These are phyloP conservation scores for Perca schrenkii DNA, from an alignment of 2,113 vertebrate species.

Conservation along the genomic window DNA sequence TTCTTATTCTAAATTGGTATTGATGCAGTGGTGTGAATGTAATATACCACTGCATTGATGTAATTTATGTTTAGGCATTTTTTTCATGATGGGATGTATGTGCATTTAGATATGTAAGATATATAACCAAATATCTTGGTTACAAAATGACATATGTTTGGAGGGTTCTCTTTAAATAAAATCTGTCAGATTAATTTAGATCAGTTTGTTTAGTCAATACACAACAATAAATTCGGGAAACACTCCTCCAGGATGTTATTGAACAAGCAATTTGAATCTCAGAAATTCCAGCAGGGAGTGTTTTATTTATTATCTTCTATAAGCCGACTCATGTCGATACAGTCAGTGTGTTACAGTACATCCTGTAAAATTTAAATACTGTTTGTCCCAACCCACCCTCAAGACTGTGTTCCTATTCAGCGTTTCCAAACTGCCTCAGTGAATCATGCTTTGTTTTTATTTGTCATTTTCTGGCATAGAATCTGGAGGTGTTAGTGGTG, in stretches of 20 bases:
- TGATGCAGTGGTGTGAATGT: constrained; percentile 42
- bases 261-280: constrained; percentile 57
- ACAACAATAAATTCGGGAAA: constrained; percentile 59
- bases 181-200: constrained; percentile 45
- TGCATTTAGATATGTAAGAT: constrained; percentile 7
- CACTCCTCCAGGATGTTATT: constrained; percentile 46
- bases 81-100: constrained; percentile 11
- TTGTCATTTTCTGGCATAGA: constrained; percentile 36
- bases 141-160: constrained; percentile 32
- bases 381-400: constrained; percentile 44
- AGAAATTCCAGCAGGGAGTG: constrained; percentile 45
- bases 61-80: constrained; percentile 27
- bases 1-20: constrained; percentile 56
- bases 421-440: constrained; percentile 56
- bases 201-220: constrained; percentile 56
- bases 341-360: constrained; percentile 37
- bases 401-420: constrained; percentile 39
- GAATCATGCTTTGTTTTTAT: constrained; percentile 66
- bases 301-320: constrained; percentile 49
- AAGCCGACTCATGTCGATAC: constrained; percentile 46
- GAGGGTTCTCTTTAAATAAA: constrained; percentile 39
- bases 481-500: constrained; percentile 48
- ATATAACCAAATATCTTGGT: constrained; percentile 31
- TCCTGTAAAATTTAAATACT: constrained; percentile 62
- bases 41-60: constrained; percentile 19